phyloP scores from a whole-genome alignment of 2,113 vertebrate species.

The Merops nubicus region DNA sequence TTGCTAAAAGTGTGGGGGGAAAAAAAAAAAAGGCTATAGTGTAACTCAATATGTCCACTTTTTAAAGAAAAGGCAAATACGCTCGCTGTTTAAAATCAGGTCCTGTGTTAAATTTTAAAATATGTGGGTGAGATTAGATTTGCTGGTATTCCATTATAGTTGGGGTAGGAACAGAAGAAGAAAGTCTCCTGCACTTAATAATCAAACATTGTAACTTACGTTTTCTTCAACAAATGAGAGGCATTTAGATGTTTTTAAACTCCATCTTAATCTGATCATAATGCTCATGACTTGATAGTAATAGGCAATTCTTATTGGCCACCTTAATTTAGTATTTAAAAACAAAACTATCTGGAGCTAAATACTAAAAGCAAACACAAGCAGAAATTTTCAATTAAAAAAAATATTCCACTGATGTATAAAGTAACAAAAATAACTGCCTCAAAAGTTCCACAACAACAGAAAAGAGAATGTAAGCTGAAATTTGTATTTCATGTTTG shows the following conservation, averaged over 20 bases:
- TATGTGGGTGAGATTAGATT: not conserved
- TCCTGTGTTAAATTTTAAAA: not conserved
- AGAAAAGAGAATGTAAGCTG: slow-evolving; percentile 53
- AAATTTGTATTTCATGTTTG: slow-evolving; percentile 15
- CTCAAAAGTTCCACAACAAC: slow-evolving; percentile 41
- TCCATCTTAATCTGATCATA: not conserved
- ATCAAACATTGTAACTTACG: not conserved
- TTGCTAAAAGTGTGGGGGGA: not conserved
- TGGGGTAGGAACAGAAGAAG: not conserved
- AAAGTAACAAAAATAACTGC: slow-evolving; percentile 56
- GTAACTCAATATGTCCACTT: not conserved
- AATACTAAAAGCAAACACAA: slow-evolving; percentile 19
- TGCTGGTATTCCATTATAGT: not conserved
- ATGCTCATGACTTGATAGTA: not conserved
- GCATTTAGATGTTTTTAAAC: not conserved
- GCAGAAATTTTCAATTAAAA: slow-evolving; percentile 2
- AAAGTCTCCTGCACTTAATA: not conserved
- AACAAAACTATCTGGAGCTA: slow-evolving; percentile 8
- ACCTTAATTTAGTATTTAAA: not conserved
- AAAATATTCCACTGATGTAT: not conserved
- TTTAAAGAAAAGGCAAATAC: not conserved
- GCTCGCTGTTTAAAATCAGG: not conserved
- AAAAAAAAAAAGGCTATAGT: not conserved
- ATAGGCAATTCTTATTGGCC: not conserved
- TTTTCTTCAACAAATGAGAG: not conserved